These are phyloP conservation scores for Canis aureus DNA, from an alignment of 2,113 vertebrate genomes.

Conservation along the genomic window DNA sequence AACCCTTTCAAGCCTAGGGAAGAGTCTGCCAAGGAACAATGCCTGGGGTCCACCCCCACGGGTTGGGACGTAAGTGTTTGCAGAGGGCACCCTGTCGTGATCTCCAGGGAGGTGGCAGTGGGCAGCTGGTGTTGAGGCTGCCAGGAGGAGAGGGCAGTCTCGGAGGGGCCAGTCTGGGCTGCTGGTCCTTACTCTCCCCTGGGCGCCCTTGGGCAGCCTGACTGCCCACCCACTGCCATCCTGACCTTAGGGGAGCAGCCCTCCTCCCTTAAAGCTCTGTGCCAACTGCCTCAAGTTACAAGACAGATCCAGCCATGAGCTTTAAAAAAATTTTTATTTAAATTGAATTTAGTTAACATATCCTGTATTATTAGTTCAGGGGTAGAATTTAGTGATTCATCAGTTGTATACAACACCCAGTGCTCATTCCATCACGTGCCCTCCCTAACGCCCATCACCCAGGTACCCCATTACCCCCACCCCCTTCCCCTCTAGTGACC, in stretches of 20 bases:
- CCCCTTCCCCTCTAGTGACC: neutral
- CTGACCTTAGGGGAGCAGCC: neutral
- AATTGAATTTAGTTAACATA: neutral
- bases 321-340: neutral
- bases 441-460: neutral
- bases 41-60: neutral
- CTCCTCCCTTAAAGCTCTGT: neutral
- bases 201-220: neutral
- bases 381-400: neutral
- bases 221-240: neutral
- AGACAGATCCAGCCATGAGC: neutral
- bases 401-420: neutral
- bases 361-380: neutral
- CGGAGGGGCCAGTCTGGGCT: neutral
- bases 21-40: constrained; percentile 1
- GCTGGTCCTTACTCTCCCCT: neutral
- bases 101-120: neutral
- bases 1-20: neutral
- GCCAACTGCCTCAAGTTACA: neutral
- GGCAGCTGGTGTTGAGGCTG: neutral
- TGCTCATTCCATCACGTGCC: neutral
- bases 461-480: neutral
- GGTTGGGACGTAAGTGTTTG: neutral
- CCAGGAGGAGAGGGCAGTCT: neutral
- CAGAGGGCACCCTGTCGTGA: neutral